Percentiles rank a stretch among this genome's conserved stretches.
Conservation (phyloP, 2,888 invertebrate genomes). For the Nasonia oneida region DNA sequence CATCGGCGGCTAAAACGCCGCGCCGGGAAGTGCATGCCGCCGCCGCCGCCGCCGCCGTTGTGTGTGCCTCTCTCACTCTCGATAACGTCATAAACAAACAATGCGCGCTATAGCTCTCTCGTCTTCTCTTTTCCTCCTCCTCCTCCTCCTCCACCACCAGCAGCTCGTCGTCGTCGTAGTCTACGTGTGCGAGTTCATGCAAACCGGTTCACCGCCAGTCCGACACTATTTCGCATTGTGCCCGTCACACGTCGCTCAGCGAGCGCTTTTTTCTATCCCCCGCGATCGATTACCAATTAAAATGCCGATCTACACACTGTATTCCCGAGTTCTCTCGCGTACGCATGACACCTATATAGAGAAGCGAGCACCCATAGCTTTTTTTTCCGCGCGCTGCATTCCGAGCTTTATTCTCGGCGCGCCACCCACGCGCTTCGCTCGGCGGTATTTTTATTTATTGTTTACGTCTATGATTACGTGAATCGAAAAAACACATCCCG, state of each 20-base stretch:
- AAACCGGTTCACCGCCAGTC: slow-evolving; percentile 24
- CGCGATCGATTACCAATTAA: slow-evolving; percentile 45
- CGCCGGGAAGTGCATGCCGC: slow-evolving; percentile 62
- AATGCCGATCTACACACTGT: slow-evolving; percentile 33
- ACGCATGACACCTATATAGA: neutral
- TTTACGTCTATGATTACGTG: neutral
- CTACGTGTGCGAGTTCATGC: neutral
- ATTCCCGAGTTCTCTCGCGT: neutral
- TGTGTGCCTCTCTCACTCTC: slow-evolving; percentile 62
- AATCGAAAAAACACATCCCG: neutral
- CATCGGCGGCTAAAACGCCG: slow-evolving; percentile 61
- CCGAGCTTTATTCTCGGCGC: neutral
- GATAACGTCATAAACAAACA: slow-evolving; percentile 67
- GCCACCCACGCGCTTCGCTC: neutral
- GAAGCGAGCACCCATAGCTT: neutral
- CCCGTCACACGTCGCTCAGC: neutral
- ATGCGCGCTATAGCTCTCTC: slow-evolving; percentile 18
- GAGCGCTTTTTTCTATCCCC: neutral
- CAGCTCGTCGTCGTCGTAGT: neutral
- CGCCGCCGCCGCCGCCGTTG: neutral
- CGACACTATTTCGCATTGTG: neutral
- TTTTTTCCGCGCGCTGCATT: neutral
- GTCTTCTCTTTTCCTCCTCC: slow-evolving; percentile 4
- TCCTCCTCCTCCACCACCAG: neutral
- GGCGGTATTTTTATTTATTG: neutral